Percentiles rank a stretch among this genome's conserved stretches.
Evolutionary conservation across 2,113 vertebrate species (phyloP).

Genomic region (Brachypteracias leptosomus): DNA sequence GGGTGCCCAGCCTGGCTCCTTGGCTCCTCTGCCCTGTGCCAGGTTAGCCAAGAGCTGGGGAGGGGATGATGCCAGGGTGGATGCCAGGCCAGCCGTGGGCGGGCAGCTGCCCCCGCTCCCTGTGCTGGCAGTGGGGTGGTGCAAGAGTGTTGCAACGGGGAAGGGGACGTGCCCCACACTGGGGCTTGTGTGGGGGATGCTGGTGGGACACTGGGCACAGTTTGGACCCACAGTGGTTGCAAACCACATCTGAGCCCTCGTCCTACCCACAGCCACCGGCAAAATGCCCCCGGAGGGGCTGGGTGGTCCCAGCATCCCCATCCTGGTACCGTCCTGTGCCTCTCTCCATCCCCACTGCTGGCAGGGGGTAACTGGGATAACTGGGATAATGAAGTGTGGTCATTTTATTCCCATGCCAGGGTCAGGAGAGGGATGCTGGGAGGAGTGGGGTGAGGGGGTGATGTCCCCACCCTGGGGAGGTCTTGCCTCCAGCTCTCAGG

Average conservation of each 20-base stretch:
- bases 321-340: fast-evolving
- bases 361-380: background rate
- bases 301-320: background rate
- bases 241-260: background rate
- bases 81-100: background rate
- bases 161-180: background rate
- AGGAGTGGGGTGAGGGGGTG: background rate
- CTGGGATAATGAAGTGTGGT: background rate
- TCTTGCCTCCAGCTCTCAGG: background rate
- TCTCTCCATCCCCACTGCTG: fast-evolving
- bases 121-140: background rate
- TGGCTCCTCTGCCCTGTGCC: background rate
- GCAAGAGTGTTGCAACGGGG: constrained; percentile 9
- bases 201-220: fast-evolving
- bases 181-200: background rate
- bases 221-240: background rate
- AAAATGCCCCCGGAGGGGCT: background rate
- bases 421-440: background rate
- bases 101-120: background rate
- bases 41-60: constrained; percentile 56
- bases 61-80: constrained; percentile 7
- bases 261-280: background rate
- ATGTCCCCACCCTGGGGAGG: fast-evolving
- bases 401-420: background rate
- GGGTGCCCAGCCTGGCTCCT: background rate